Conservation (phyloP, 2,113 vertebrate species). For the Bubo blakistoni region DNA sequence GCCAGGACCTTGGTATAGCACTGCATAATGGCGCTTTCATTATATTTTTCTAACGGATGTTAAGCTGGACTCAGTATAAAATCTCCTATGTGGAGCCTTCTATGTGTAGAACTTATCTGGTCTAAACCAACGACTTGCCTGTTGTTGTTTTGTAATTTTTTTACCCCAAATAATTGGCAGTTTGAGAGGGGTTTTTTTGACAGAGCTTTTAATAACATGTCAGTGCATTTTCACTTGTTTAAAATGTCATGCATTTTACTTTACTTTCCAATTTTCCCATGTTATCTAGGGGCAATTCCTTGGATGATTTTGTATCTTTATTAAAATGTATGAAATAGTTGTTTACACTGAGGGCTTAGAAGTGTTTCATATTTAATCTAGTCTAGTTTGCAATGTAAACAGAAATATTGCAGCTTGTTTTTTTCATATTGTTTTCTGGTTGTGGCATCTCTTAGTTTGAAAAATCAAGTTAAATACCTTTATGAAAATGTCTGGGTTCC, state of each 20-base stretch:
- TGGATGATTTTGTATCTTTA: neutral
- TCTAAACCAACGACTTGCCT: neutral
- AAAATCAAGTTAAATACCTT: neutral
- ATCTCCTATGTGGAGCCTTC: neutral
- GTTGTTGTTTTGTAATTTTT: neutral
- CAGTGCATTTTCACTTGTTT: constrained; percentile 15
- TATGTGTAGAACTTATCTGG: neutral
- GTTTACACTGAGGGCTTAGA: neutral
- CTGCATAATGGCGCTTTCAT: neutral
- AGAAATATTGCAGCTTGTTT: neutral
- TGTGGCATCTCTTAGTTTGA: neutral
- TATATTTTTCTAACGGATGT: neutral
- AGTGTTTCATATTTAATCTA: neutral
- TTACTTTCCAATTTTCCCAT: constrained; percentile 3
- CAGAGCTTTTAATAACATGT: neutral
- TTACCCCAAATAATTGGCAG: neutral
- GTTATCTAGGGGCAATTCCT: neutral
- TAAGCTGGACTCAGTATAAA: neutral
- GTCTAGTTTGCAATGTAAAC: neutral
- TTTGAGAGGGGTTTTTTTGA: neutral
- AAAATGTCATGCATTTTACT: constrained; percentile 5
- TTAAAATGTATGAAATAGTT: constrained; percentile 16
- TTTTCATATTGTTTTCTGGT: neutral
- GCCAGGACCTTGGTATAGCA: neutral
- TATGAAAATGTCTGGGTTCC: neutral